Percentiles rank a stretch among this genome's conserved stretches.
phyloP scores from a whole-genome alignment of 2,113 vertebrate species.

The Takifugu bimaculatus region DNA sequence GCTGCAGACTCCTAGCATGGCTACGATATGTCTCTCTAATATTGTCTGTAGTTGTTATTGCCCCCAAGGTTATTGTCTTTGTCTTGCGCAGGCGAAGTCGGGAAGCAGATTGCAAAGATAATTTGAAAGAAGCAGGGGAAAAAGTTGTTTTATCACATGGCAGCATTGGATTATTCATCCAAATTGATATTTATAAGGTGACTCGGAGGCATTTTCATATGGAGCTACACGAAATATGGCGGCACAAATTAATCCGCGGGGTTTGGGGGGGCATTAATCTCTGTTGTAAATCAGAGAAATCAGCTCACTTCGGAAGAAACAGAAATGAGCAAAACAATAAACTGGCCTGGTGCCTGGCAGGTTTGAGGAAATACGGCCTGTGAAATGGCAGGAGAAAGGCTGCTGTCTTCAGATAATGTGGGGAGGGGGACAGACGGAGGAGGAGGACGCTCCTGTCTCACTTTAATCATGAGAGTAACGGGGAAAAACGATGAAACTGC shows the following conservation, averaged over 20 bases:
- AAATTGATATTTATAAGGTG: conserved; percentile 70
- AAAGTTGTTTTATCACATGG: conserved; percentile 62
- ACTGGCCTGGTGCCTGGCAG: conserved; percentile 34
- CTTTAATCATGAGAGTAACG: conserved; percentile 26
- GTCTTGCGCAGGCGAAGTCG: conserved; percentile 13
- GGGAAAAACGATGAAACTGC: conserved; percentile 20
- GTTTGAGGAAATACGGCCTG: conserved; percentile 31
- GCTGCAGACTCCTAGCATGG: conserved; percentile 12
- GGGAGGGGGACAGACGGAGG: neutral
- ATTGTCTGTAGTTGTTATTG: conserved; percentile 6
- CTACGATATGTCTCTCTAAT: conserved; percentile 24
- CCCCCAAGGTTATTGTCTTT: conserved; percentile 12
- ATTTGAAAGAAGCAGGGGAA: conserved; percentile 57
- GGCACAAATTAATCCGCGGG: conserved; percentile 64
- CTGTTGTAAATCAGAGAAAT: conserved; percentile 58
- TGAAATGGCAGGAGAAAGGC: conserved; percentile 36
- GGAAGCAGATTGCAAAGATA: conserved; percentile 49
- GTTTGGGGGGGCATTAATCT: conserved; percentile 64
- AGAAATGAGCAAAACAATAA: conserved; percentile 57
- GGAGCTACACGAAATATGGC: conserved; percentile 61
- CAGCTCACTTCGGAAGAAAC: conserved; percentile 36
- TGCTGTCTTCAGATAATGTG: conserved; percentile 5
- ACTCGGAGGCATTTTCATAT: conserved; percentile 67
- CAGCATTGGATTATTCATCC: conserved; percentile 66
- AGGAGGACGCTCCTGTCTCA: conserved; percentile 1